Conservation (phyloP, 1,140 invertebrate genomes). For the Rhynchophorus ferrugineus region DNA sequence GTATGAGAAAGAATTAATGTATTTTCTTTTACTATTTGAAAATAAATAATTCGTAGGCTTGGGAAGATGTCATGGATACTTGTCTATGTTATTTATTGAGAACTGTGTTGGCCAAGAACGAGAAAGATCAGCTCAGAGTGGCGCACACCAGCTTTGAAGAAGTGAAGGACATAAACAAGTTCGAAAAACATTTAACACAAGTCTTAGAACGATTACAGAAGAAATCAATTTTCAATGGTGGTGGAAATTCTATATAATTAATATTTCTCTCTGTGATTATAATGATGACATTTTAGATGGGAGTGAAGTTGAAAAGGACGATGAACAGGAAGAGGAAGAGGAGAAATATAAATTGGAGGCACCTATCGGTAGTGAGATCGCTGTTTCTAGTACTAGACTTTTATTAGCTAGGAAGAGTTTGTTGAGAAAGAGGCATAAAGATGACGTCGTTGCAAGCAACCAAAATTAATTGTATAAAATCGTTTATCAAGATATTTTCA, state of each 20-base stretch:
- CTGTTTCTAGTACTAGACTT: constrained; percentile 31
- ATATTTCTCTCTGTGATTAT: no score
- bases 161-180: constrained; percentile 46
- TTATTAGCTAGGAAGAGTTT: constrained; percentile 33
- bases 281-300: no score
- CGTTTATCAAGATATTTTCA: no score
- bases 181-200: constrained; percentile 52
- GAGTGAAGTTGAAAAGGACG: no score
- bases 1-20: constrained; percentile 22
- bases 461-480: no score
- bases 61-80: constrained; percentile 53
- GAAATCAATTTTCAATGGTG: neutral
- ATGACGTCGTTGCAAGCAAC: neutral
- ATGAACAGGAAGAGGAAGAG: no score
- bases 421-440: constrained; percentile 25
- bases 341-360: no score
- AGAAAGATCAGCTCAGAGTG: constrained; percentile 42
- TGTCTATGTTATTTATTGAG: constrained; percentile 47
- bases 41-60: constrained; percentile 42
- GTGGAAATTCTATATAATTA: no score
- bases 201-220: constrained; percentile 45
- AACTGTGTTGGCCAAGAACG: constrained; percentile 45
- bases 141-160: constrained; percentile 43
- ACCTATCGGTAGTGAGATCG: constrained; percentile 33
- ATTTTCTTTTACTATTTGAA: constrained; percentile 5